Evolutionary conservation across 2,888 invertebrate genomes (phyloP), one percentile per base, ranked within the genome.

Genomic region (Patella depressa): DNA sequence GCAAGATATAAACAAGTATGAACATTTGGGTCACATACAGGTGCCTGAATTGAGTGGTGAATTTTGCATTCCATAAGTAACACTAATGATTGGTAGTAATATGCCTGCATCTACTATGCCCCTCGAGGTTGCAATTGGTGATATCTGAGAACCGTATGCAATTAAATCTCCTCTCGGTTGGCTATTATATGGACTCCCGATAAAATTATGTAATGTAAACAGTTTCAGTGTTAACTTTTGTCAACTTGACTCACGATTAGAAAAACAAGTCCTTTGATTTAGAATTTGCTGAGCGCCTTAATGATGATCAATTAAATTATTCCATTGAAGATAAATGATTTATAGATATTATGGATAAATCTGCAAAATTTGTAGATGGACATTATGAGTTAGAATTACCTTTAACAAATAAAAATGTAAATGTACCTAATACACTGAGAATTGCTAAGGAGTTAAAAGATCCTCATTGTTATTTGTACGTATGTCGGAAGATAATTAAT

Each of bases 171-270:
- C 45, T 12, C 75, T 81, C 4, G 81, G 81, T 2, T 81, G 79
- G 81, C 19, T 74, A 17, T 57, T 79, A 12, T 79, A 79, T 74
- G 81, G 79, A 15, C 75, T 77, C 2, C 53, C 75, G 0, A 54
- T 71, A 15, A 19, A 14, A 19, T 69, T 5, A 5, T 9, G 12
- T 17, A 2, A 19, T 15, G 17, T 15, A 1, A 15, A 15, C 1
- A 15, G 29, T 69, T 29, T 34, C 2, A 73, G n/a, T 3, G 54
- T 73, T 2, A 17, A 80, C 29, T 80, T 78, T 65, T 53, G 75
- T 3, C 12, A 73, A 3, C 17, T 77, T 17, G 9, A 96, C 34
- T 34, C 34, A 2, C 34, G 34, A 34, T 34, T 34, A 34, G 34
- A 34, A 34, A 34, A 34, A 34, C 34, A 34, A 34, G 34, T 34